These are phyloP conservation scores for Eufriesea mexicana DNA, from an alignment of 1,140 invertebrate genomes.

Conservation along the genomic window DNA sequence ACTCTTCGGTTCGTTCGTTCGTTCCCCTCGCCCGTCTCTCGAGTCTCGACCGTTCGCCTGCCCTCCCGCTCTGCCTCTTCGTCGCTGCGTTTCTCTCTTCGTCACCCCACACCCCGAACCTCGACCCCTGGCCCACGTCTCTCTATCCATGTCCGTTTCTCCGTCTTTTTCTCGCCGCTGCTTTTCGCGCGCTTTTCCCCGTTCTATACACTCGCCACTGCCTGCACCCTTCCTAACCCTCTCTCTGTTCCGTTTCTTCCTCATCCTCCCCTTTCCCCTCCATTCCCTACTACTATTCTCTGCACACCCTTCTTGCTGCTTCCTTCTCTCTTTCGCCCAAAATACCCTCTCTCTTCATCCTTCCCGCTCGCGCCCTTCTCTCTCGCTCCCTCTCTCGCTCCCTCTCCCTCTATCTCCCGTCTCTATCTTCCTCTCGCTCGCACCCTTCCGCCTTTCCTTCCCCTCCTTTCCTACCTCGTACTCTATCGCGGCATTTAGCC, in stretches of 20 bases:
- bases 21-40: constrained; percentile 57
- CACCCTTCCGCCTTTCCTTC: constrained; percentile 2
- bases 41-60: constrained; percentile 55
- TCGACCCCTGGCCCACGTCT: constrained; percentile 52
- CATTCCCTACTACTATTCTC: constrained; percentile 5
- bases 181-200: constrained; percentile 27
- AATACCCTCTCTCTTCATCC: constrained; percentile 15
- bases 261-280: constrained; percentile 34
- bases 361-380: not conserved
- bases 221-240: constrained; percentile 55
- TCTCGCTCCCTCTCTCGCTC: not conserved
- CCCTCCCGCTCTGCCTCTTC: constrained; percentile 17
- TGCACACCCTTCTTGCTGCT: constrained; percentile 40
- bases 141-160: constrained; percentile 48
- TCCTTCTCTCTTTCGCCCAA: not conserved
- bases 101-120: constrained; percentile 50
- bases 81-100: constrained; percentile 40
- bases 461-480: constrained; percentile 21
- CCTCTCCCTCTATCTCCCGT: not conserved
- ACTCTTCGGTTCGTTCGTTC: constrained; percentile 46
- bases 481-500: constrained; percentile 73
- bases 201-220: constrained; percentile 16
- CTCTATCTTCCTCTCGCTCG: not conserved
- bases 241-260: constrained; percentile 42
- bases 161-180: constrained; percentile 54